Base-by-base conservation (phyloP, 1,140 invertebrate genomes). In the Adoxophyes honmai region DNA sequence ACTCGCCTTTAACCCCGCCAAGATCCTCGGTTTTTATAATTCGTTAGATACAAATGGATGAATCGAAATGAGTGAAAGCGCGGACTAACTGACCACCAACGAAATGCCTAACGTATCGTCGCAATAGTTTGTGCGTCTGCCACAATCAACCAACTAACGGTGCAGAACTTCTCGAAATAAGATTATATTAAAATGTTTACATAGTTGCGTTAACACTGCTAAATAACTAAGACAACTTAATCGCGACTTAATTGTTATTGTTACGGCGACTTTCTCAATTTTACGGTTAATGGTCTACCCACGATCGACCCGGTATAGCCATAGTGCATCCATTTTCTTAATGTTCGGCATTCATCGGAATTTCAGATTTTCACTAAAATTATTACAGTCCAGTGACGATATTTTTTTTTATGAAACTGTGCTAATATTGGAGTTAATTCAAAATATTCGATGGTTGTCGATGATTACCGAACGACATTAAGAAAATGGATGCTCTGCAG, bases 141-240 rank as follows among this genome's bases (percentile, higher is more conserved):
- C 21, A 33, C 42, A 28, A 11, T 21, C 9, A 21, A 21, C 16
- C 13, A 28, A 11, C 21, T 48, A 48, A 48, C 21, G 18, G 42
- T 48, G 42, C 42, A 48, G 42, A 28, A 48, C 42, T 48, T 48
- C 42, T 28, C 21, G 18, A 48, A 48, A 48, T 48, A 28, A 48
- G 42, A 33, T 48, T 48, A 28, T 33, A 48, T 48, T 48, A 21
- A 33, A 48, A 48, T 48, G 21, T 21, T 48, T 33, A 18, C 11
- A 48, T 21, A 44, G 13, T 13, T 28, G 42, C 42, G 16, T 48
- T n/a, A 48, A 21, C 18, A 33, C 21, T 21, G 10, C 42, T 48
- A 48, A 48, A 10, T 48, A 28, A 28, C 42, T 48, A 48, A 28
- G 21, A 10, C 34, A 28, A 48, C 39, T 21, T 16, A 48, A 48